These are phyloP conservation scores for Hippopotamyrus pictus DNA, from an alignment of 2,797 vertebrate genomes.

Conservation along the genomic window DNA sequence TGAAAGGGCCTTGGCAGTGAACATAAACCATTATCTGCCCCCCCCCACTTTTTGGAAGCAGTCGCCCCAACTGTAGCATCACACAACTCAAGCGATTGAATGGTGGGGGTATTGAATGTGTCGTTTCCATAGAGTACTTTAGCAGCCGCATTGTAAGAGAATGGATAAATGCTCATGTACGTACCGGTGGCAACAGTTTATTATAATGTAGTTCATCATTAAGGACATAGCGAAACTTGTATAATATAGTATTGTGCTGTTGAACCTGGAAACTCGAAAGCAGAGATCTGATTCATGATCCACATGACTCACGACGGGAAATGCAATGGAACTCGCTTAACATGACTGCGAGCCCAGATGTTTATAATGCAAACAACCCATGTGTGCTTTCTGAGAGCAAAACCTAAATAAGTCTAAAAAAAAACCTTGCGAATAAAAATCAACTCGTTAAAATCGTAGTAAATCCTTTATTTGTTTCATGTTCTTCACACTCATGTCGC, in stretches of 20 bases:
- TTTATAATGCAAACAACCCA: neutral
- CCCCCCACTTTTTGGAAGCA: neutral
- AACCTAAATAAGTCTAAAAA: neutral
- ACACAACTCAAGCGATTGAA: neutral
- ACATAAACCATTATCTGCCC: neutral
- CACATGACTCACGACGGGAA: neutral
- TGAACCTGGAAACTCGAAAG: neutral
- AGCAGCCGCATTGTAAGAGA: neutral
- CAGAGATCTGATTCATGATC: neutral
- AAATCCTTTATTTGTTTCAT: neutral
- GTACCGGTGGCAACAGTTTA: neutral
- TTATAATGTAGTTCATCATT: neutral
- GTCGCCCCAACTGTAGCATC: neutral
- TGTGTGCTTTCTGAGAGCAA: neutral
- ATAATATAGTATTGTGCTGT: neutral
- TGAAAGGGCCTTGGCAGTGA: neutral
- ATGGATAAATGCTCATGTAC: neutral
- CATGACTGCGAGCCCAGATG: neutral
- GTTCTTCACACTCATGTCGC: neutral
- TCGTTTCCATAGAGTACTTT: neutral
- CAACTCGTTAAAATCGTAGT: neutral
- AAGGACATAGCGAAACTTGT: neutral
- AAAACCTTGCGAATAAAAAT: neutral
- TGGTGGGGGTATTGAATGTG: no score
- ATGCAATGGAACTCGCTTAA: neutral